Evolutionary conservation across 2,888 invertebrate genomes (phyloP).

Genomic region (Tiliacea aurago): DNA sequence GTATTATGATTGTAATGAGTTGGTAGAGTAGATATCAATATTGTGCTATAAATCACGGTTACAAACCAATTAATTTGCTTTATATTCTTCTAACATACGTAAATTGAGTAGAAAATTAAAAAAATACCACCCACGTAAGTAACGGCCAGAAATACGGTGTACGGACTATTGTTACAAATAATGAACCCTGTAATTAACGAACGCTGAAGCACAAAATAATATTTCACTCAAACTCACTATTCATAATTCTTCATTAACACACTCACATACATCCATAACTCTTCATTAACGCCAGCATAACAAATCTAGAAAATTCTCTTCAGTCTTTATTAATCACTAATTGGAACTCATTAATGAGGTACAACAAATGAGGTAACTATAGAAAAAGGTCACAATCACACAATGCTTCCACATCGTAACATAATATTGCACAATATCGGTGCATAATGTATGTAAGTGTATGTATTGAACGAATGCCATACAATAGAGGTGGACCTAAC

Average conservation of each 20-base stretch:
- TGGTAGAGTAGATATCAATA: neutral
- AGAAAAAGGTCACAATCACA: slow-evolving; percentile 53
- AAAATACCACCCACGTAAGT: no score
- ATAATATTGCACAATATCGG: slow-evolving; percentile 49
- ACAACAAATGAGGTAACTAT: slow-evolving; percentile 30
- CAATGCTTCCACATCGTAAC: slow-evolving; percentile 41
- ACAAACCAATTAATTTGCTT: neutral
- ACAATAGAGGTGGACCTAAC: slow-evolving; percentile 61
- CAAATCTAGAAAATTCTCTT: slow-evolving; percentile 22
- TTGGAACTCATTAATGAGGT: slow-evolving; percentile 29
- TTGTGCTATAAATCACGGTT: neutral
- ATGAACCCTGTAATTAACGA: slow-evolving; percentile 13
- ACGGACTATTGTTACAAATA: slow-evolving; percentile 17
- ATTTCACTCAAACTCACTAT: slow-evolving; percentile 25
- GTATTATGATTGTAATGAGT: neutral
- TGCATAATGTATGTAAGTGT: slow-evolving; percentile 26
- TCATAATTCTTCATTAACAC: slow-evolving; percentile 41
- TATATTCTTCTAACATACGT: neutral
- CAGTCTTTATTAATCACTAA: slow-evolving; percentile 23
- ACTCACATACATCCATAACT: slow-evolving; percentile 20
- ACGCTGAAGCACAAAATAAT: slow-evolving; percentile 6
- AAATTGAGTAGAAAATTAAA: neutral
- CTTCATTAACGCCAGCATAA: slow-evolving; percentile 20
- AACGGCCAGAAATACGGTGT: slow-evolving; percentile 6
- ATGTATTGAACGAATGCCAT: slow-evolving; percentile 57